These are phyloP conservation scores for Sebastes elongatus DNA, from an alignment of 2,797 vertebrate species.

Conservation along the genomic window DNA sequence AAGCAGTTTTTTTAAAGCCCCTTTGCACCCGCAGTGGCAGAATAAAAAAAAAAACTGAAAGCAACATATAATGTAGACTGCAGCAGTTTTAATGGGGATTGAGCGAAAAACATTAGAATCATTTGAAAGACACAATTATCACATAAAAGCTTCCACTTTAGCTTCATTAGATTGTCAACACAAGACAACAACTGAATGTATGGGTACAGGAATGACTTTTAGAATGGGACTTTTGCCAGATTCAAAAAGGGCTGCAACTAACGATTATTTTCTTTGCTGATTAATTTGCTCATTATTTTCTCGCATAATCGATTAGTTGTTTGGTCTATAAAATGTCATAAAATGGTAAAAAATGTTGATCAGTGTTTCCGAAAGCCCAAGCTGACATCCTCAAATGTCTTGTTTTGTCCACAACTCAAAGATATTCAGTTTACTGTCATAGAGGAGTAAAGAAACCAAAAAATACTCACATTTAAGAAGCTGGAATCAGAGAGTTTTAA, in stretches of 20 bases:
- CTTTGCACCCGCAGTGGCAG: background rate
- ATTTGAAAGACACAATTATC: background rate
- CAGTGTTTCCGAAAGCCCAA: too few species aligned
- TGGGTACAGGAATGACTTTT: background rate
- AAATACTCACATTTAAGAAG: too few species aligned
- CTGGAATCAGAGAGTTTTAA: too few species aligned
- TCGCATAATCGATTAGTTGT: too few species aligned
- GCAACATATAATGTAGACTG: background rate
- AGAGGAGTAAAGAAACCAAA: too few species aligned
- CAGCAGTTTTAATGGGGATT: background rate
- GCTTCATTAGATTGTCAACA: background rate
- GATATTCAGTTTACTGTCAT: too few species aligned
- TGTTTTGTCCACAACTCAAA: too few species aligned
- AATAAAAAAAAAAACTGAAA: background rate
- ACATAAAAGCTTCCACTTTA: background rate
- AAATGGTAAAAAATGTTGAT: too few species aligned
- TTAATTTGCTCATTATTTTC: too few species aligned
- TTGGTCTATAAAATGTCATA: too few species aligned
- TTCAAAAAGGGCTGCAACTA: background rate
- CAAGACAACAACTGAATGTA: background rate
- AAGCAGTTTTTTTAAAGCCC: background rate
- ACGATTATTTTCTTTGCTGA: too few species aligned
- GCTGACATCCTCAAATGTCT: rapidly evolving
- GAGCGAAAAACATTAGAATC: background rate
- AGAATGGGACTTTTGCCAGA: background rate